Conservation (phyloP, 2,888 invertebrate genomes). For the Argyresthia albistria region DNA sequence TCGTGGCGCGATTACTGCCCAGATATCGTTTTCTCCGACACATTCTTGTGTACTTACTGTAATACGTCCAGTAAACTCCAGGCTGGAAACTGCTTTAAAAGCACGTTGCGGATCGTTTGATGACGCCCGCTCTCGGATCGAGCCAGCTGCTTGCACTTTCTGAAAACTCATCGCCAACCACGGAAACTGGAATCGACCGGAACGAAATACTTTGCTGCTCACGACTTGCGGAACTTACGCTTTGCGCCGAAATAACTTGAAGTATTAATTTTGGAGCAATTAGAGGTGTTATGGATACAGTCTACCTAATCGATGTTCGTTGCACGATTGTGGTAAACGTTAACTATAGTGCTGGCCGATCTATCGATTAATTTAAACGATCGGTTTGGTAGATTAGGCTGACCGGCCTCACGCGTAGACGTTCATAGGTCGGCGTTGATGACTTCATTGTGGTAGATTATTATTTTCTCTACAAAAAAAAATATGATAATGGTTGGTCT, state of each 20-base stretch:
- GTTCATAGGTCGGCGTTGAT: constrained; percentile 27
- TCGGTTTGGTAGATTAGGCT: constrained; percentile 6
- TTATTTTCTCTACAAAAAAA: constrained; percentile 48
- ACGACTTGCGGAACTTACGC: not conserved
- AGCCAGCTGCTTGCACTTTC: not conserved
- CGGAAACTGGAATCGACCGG: constrained; percentile 4
- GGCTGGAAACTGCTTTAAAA: not conserved
- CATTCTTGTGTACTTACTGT: not conserved
- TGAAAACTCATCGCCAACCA: not conserved
- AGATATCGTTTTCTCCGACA: not conserved
- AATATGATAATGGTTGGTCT: constrained; percentile 31
- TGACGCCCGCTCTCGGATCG: not conserved
- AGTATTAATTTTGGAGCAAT: too few species aligned
- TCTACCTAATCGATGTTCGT: too few species aligned
- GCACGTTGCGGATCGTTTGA: not conserved
- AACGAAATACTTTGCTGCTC: not conserved
- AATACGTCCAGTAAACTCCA: not conserved
- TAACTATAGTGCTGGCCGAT: not conserved
- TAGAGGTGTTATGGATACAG: too few species aligned
- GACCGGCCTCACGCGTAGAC: constrained; percentile 13
- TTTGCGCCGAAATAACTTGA: not conserved
- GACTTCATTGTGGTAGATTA: constrained; percentile 56
- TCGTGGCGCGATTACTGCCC: constrained; percentile 7
- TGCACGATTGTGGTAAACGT: not conserved
- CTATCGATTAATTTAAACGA: constrained; percentile 8